Percentiles rank a stretch among this genome's conserved stretches.
Evolutionary conservation across 2,113 vertebrate genomes (phyloP).

Genomic region (Pleuronectes platessa): DNA sequence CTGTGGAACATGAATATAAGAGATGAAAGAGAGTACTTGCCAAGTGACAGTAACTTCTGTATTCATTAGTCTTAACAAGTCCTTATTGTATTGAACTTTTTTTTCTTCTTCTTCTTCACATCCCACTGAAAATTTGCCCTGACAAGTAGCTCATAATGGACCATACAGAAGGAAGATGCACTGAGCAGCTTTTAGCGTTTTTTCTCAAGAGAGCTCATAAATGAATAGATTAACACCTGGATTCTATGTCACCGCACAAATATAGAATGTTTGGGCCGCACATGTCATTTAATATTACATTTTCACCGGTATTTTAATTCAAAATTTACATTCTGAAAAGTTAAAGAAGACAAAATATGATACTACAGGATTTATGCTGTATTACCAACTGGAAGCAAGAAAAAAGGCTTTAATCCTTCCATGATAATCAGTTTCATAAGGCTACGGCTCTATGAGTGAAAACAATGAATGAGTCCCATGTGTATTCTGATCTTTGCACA

Average conservation of each 20-base stretch:
- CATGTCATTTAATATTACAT: background rate
- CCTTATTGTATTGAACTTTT: background rate
- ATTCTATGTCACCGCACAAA: background rate
- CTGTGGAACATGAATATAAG: background rate
- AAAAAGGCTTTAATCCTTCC: background rate
- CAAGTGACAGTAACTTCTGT: background rate
- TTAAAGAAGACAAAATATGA: no score
- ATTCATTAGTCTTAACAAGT: background rate
- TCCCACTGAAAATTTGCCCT: background rate
- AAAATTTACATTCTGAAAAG: no score
- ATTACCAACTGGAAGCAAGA: background rate
- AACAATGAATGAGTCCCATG: conserved; percentile 26
- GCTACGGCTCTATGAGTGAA: conserved; percentile 7
- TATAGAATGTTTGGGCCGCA: no score
- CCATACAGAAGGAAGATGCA: background rate
- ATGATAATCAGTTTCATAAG: conserved; percentile 9
- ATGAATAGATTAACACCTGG: background rate
- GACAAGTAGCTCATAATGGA: background rate
- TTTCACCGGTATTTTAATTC: background rate
- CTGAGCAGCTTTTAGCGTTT: background rate
- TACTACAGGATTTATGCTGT: background rate
- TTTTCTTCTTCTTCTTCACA: background rate
- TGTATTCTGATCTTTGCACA: conserved; percentile 21
- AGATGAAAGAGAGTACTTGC: background rate
- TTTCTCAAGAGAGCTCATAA: background rate